Conservation (phyloP, 2,888 invertebrate species). For the Hirtodrosophila cameraria region DNA sequence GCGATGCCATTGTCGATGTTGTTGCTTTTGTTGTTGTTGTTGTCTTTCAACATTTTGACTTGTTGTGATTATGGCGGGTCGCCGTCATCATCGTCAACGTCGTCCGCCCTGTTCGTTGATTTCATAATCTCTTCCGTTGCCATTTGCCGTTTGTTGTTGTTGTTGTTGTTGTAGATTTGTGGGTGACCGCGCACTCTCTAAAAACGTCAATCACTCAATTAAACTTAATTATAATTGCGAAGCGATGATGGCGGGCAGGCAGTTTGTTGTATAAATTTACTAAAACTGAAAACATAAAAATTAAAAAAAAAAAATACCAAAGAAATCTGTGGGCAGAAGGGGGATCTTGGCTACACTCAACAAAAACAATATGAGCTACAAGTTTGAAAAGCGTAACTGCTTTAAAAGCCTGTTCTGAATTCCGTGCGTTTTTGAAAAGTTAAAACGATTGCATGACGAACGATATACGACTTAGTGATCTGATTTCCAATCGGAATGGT, state of each 20-base stretch:
- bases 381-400: too few relatives aligned
- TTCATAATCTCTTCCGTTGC: conserved; percentile 74
- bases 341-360: neutral
- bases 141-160: conserved; percentile 36
- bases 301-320: neutral
- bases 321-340: conserved; percentile 5
- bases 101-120: conserved; percentile 57
- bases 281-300: conserved; percentile 10
- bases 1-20: conserved; percentile 49
- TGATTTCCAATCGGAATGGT: too few relatives aligned
- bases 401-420: too few relatives aligned
- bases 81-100: conserved; percentile 47
- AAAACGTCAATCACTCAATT: conserved; percentile 84
- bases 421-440: too few relatives aligned
- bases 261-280: conserved; percentile 60
- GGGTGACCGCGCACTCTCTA: conserved; percentile 80
- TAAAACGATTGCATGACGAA: too few relatives aligned
- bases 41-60: conserved; percentile 72
- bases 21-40: conserved; percentile 29
- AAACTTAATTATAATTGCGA: conserved; percentile 83
- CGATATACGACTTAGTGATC: too few relatives aligned
- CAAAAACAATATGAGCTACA: too few relatives aligned
- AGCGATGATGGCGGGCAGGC: conserved; percentile 79
- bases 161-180: conserved; percentile 64
- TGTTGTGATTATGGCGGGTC: conserved; percentile 69